phyloP scores from a whole-genome alignment of 1,140 invertebrate genomes.

The Adelges cooleyi region DNA sequence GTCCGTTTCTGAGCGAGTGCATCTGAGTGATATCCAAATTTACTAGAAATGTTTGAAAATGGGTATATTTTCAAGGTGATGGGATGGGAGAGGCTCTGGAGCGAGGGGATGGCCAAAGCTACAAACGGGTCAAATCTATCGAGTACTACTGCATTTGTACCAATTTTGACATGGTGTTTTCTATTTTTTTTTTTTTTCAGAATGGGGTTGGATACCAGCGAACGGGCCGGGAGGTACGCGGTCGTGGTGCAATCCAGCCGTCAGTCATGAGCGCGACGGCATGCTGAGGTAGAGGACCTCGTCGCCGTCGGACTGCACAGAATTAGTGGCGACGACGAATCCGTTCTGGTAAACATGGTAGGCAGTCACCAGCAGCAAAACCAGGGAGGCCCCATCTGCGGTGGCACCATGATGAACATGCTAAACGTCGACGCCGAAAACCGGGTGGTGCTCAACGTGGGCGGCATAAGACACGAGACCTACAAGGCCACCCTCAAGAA shows the following conservation, averaged over 20 bases:
- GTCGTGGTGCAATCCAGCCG: neutral
- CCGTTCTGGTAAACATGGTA: constrained; percentile 10
- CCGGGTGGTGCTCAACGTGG: constrained; percentile 95
- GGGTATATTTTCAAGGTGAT: no score
- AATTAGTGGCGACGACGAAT: neutral
- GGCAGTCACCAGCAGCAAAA: constrained; percentile 19
- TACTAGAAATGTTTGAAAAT: no score
- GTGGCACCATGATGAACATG: constrained; percentile 50
- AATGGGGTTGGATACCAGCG: neutral
- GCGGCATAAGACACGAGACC: constrained; percentile 92
- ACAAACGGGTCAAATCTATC: no score
- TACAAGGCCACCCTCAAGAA: constrained; percentile 89
- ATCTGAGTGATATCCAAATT: no score
- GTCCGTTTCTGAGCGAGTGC: no score
- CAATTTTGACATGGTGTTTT: no score
- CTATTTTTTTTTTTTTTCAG: neutral
- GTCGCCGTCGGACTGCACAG: no score
- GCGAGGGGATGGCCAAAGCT: no score
- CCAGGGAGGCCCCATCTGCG: neutral
- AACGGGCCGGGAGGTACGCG: neutral
- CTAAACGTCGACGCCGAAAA: constrained; percentile 88
- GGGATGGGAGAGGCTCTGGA: no score
- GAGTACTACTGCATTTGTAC: no score
- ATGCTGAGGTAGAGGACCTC: no score
- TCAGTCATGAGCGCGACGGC: no score